Conservation (phyloP, 2,113 vertebrate genomes). For the Microcebus tavaratra region DNA sequence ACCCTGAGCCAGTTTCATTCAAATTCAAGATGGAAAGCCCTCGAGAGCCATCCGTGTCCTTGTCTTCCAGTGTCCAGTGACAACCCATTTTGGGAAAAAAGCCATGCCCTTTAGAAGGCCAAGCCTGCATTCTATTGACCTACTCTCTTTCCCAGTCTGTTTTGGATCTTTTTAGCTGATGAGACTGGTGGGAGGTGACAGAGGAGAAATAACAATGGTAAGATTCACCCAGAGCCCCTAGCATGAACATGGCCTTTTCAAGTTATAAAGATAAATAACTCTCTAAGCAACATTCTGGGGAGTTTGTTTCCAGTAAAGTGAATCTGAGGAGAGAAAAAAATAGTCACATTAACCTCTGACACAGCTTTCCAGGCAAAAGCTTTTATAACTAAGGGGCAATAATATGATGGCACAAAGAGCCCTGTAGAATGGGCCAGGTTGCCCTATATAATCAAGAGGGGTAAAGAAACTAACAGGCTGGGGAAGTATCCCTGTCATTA, state of each 20-base stretch:
- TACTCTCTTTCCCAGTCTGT: slow-evolving; percentile 43
- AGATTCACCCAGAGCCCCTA: not conserved
- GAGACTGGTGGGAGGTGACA: slow-evolving; percentile 10
- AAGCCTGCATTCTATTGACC: slow-evolving; percentile 44
- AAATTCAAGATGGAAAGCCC: slow-evolving; percentile 63
- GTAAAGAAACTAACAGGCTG: slow-evolving; percentile 5
- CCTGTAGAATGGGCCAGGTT: not conserved
- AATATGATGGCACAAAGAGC: slow-evolving; percentile 18
- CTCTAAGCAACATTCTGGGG: slow-evolving; percentile 29
- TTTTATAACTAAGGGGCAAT: not conserved
- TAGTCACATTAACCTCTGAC: slow-evolving; percentile 67
- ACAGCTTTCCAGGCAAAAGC: slow-evolving; percentile 45
- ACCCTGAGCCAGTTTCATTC: slow-evolving; percentile 48
- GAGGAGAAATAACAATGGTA: slow-evolving; percentile 68
- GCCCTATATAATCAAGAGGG: slow-evolving; percentile 4
- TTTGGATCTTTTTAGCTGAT: slow-evolving; percentile 56
- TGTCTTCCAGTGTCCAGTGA: slow-evolving; percentile 53
- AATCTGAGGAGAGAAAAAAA: slow-evolving; percentile 54
- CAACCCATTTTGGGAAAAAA: slow-evolving; percentile 47
- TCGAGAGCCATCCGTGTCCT: slow-evolving; percentile 57
- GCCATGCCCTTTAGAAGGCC: slow-evolving; percentile 55
- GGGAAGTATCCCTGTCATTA: slow-evolving; percentile 11
- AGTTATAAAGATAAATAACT: slow-evolving; percentile 62
- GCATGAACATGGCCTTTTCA: slow-evolving; percentile 20
- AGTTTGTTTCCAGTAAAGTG: slow-evolving; percentile 72